Base-by-base conservation (phyloP, 2,113 vertebrate species). In the Capreolus pygargus region DNA sequence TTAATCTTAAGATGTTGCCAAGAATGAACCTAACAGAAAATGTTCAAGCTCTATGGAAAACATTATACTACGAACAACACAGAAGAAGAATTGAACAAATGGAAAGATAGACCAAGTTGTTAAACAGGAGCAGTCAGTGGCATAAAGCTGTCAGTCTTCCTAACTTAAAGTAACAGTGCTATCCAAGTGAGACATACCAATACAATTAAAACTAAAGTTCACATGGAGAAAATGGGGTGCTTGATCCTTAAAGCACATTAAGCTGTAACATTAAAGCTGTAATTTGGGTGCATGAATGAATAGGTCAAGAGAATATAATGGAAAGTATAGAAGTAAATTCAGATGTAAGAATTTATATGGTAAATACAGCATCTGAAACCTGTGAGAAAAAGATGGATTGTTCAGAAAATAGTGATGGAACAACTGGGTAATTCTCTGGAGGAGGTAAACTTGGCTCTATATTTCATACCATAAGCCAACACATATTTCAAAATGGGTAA, bases 61-160 rank as follows among this genome's bases (percentile, higher is more conserved):
- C 54, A 39, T 70, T 61, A 67, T 70, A 64, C 28, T 45, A 2
- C 19, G 36, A 94, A 86, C 23, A 52, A 67, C 47, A 61, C 84
- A 95, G 89, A 92, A 95, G 76, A 90, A 87, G 64, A 90, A 30
- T 67, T 60, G 47, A 88, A 60, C 17, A 94, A 76, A 79, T 79
- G 67, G 33, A 86, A 89, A 91, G n/a, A 57, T 6, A 92, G 43
- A 30, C n/a, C 36, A 84, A 91, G 21, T 85, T 89, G 47, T 92
- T 92, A 33, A 85, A 64, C 15, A 86, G 58, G 25, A 70, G 14
- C 27, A 50, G 76, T n/a, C 70, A 91, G 8, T 13, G 25, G 30
- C 19, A 67, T 89, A 78, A 78, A 93, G 60, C 36, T 88, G 15
- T 50, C 36, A 60, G 39, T 70, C 25, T 5, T 94, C 30, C 30